Percentiles rank a stretch among this genome's conserved stretches.
Conservation (phyloP, 2,797 vertebrate genomes). For the Dendrocincla fuliginosa region DNA sequence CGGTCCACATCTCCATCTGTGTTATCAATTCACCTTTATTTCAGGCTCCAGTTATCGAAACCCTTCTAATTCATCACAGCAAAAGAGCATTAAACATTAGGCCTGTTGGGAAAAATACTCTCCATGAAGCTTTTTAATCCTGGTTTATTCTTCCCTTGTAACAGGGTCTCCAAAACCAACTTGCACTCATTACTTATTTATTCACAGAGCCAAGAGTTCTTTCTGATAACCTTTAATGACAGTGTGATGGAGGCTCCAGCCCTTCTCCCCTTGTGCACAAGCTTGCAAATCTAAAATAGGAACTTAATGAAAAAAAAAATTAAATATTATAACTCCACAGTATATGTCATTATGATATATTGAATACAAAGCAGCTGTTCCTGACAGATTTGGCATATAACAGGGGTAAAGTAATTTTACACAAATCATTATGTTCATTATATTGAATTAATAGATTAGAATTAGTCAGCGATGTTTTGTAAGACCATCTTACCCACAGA, state of each 20-base stretch:
- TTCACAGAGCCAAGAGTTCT: not conserved
- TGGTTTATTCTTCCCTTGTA: not conserved
- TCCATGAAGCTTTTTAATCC: not conserved
- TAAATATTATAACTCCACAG: not conserved
- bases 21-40: not conserved
- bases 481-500: conserved; percentile 29
- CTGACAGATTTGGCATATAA: conserved; percentile 50
- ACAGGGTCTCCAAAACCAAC: not conserved
- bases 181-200: not conserved
- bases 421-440: conserved; percentile 57
- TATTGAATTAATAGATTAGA: conserved; percentile 52
- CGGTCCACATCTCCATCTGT: not conserved
- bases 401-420: conserved; percentile 46
- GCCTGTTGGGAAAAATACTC: not conserved
- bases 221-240: not conserved
- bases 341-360: conserved; percentile 1
- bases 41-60: not conserved
- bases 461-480: conserved; percentile 27
- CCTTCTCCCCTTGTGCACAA: not conserved
- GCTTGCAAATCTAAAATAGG: not conserved
- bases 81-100: not conserved
- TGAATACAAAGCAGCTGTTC: conserved; percentile 52
- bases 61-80: not conserved
- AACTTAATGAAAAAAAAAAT: conserved; percentile 1
- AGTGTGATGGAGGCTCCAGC: not conserved